Base-by-base conservation (phyloP, 1,140 invertebrate genomes). In the Diorhabda sublineata region DNA sequence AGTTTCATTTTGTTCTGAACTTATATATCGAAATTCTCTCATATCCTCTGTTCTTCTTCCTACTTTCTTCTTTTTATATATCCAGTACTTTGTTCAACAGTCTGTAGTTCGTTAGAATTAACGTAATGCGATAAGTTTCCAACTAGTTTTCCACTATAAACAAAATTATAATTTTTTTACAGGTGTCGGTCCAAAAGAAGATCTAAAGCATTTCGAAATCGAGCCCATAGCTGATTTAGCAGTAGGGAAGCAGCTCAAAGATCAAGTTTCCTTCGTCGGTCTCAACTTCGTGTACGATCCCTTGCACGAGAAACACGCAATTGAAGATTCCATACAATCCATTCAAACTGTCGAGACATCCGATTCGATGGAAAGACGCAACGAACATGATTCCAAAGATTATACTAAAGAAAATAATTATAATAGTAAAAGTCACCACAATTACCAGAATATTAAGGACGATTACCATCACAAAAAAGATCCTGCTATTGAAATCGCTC, bases 161-260 rank as follows among this genome's bases (percentile, higher is more conserved):
- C 26, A 26, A 26, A 26, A 26, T 26, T 26, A 26, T 26, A 26
- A 26, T 26, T 26, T 26, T 45, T 47, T 67, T 0, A 91, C 90
- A 2, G 93, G 93, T 1, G 84, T 95, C 7, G 92, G 92, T 0
- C 90, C 91, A 6, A 85, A 81, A 44, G 79, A 84, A 61, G 81
- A 87, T 43, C 76, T 89, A 3, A 73, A 82, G 47, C 76, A 82
- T 52, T 71, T 79, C 2, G 76, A 74, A 63, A 84, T 85, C 45
- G 77, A 79, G 3, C 72, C 82, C 2, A 71, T 80, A 8, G 42
- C 72, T 5, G 83, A 87, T 71, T 77, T 88, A 2, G 62, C 63
- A 52, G 81, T 88, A 1, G 87, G 87, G 0, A 70, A 85, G 44
- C 86, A 86, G 71, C 76, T 88, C 0, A 80, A 83, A 61, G 85